These are phyloP conservation scores for Eublepharis macularius DNA, from an alignment of 2,113 vertebrate species.

Conservation along the genomic window DNA sequence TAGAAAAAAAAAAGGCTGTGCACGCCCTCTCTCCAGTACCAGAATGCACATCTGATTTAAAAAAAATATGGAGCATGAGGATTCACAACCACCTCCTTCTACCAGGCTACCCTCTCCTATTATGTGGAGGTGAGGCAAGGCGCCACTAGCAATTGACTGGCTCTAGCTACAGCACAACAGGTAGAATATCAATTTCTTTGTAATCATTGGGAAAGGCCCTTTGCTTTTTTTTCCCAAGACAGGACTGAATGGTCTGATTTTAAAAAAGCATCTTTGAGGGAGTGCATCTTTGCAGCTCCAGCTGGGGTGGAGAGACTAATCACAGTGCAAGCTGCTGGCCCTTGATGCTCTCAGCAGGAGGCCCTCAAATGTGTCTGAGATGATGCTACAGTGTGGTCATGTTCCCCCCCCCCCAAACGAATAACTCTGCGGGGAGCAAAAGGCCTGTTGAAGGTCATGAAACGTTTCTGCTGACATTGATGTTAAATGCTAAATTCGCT, in stretches of 20 bases:
- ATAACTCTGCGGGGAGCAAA: constrained; percentile 45
- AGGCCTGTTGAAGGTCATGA: constrained; percentile 60
- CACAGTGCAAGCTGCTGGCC: not conserved
- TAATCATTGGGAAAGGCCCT: not conserved
- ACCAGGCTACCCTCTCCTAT: not conserved
- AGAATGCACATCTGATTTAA: not conserved
- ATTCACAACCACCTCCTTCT: not conserved
- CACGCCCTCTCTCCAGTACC: not conserved
- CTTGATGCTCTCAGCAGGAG: constrained; percentile 63
- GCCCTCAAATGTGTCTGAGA: constrained; percentile 41
- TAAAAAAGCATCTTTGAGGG: constrained; percentile 23
- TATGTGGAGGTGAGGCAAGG: no score
- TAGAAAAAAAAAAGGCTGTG: not conserved
- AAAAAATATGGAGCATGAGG: not conserved
- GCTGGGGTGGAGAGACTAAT: constrained; percentile 20
- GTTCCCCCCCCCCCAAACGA: constrained; percentile 36
- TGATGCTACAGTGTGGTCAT: constrained; percentile 52
- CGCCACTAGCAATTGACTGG: not conserved
- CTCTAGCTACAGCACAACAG: not conserved
- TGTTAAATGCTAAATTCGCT: constrained; percentile 47
- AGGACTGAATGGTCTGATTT: constrained; percentile 38
- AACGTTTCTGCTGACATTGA: constrained; percentile 50
- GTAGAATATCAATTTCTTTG: no score
- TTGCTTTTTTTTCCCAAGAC: not conserved
- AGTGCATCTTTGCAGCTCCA: constrained; percentile 41